Evolutionary conservation across 2,888 invertebrate species (phyloP).

Genomic region (Agonopterix alstromeriana): DNA sequence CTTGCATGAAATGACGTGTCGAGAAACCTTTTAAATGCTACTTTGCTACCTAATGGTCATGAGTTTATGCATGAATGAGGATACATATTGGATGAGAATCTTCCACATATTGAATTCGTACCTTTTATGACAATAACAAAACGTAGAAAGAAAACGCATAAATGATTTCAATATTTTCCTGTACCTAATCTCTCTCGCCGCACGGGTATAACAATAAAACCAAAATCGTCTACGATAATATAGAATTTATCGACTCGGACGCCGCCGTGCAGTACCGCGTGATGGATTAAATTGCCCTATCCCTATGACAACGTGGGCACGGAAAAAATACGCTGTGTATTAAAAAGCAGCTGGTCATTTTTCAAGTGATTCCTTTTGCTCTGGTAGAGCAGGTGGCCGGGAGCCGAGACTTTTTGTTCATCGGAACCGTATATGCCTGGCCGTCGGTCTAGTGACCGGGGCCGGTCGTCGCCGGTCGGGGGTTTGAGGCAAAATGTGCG

Average conservation of each 20-base stretch:
- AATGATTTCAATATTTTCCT: conserved; percentile 10
- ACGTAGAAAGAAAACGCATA: neutral
- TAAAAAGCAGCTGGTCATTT: conserved; percentile 77
- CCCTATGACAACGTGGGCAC: conserved; percentile 75
- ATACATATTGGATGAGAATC: no score
- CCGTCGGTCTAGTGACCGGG: conserved; percentile 29
- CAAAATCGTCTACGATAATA: conserved; percentile 66
- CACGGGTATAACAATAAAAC: conserved; percentile 62
- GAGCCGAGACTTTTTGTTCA: conserved; percentile 27
- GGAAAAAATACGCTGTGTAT: conserved; percentile 73
- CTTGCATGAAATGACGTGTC: no score
- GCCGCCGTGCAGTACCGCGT: conserved; percentile 54
- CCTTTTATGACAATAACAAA: neutral
- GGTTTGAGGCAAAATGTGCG: conserved; percentile 46
- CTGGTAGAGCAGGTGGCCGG: conserved; percentile 53
- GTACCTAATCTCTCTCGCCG: conserved; percentile 43
- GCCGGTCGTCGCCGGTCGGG: conserved; percentile 18
- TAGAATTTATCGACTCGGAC: conserved; percentile 70
- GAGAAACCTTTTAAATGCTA: no score
- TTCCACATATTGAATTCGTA: no score
- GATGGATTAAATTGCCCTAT: conserved; percentile 77
- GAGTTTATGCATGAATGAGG: no score
- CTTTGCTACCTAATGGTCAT: no score
- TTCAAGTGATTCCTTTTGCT: conserved; percentile 76
- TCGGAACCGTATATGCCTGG: neutral